Evolutionary conservation across 2,797 vertebrate genomes (phyloP), one percentile per base, ranked within the genome.

Genomic region (Acrocephalus scirpaceus): DNA sequence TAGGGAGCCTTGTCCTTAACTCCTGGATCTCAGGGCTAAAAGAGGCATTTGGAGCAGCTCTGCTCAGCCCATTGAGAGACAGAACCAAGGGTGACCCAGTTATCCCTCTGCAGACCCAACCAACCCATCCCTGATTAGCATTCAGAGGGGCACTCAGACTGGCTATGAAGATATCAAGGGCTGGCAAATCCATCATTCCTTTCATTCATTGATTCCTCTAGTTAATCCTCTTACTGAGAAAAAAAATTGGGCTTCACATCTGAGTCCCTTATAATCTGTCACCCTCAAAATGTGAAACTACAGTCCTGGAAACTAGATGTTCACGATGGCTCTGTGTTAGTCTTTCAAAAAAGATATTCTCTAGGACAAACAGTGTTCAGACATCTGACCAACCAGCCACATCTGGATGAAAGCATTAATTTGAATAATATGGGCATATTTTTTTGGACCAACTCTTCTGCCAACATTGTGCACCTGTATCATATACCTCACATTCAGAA

Each of bases 161-260:
- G 76, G 7, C 60, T 91, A 77, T 90, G 76, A 91, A 94, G 95
- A 83, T 88, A 80, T 90, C 93, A 90, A 86, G 36, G 32, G 23
- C 75, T 29, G 29, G 44, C 10, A 22, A 93, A 94, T 87, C 72
- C 75, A 58, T 83, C 76, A 77, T 81, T 69, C 38, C 32, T 45
- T 80, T 86, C 69, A 26, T 78, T 93, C 91, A 92, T 57, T 90
- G 91, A 89, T 91, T 91, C 66, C 69, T 61, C 73, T 32, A 69
- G 73, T 53, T 97, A 95, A 94, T 93, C 79, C 79, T 58, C 87
- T 86, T 56, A 62, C 58, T 32, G 38, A 7, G 14, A 12, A 69
- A 62, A 77, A 56, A 69, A 47, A 47, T 1, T 29, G 1, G 47
- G 27, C 45, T 91, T 96, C 65, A 83, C 30, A 65, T 83, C 56